A percentile compares a stretch with the other conserved stretches of the same genome.
phyloP scores from a whole-genome alignment of 2,113 vertebrate species.

The human region DNA sequence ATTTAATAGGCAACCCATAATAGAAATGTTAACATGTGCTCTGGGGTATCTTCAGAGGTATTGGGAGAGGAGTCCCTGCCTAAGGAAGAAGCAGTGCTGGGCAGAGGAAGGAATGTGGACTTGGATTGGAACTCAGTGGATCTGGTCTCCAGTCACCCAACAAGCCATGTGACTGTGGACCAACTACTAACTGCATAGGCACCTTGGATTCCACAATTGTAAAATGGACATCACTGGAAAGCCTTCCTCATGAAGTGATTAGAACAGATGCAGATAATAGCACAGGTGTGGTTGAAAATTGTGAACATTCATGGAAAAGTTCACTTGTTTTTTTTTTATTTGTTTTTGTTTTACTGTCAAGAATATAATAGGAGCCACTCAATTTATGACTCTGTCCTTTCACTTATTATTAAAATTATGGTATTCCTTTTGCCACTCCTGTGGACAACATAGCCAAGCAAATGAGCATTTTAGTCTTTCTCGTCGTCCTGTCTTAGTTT shows the following conservation, averaged over 20 bases:
- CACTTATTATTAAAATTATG: neutral
- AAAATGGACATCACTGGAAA: neutral
- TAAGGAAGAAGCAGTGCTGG: neutral
- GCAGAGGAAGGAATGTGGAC: too few relatives aligned
- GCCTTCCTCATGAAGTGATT: neutral
- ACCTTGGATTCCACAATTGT: accelerated
- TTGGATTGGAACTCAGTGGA: neutral
- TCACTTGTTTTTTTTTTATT: neutral
- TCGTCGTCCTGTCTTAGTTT: neutral
- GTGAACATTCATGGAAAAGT: neutral
- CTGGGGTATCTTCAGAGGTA: neutral
- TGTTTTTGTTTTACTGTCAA: neutral
- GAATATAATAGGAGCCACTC: neutral
- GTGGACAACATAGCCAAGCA: neutral
- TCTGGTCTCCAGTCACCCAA: neutral
- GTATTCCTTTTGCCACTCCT: neutral
- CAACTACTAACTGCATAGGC: accelerated
- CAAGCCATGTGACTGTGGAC: too few relatives aligned
- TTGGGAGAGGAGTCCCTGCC: neutral
- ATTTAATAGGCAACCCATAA: neutral
- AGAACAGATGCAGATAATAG: neutral
- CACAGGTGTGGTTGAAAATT: neutral
- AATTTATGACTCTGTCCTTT: neutral
- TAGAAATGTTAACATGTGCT: neutral
- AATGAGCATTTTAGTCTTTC: neutral